A percentile compares a stretch with the other conserved stretches of the same genome.
These are phyloP conservation scores for Bombus soroeensis DNA, from an alignment of 1,140 invertebrate genomes.

Conservation along the genomic window DNA sequence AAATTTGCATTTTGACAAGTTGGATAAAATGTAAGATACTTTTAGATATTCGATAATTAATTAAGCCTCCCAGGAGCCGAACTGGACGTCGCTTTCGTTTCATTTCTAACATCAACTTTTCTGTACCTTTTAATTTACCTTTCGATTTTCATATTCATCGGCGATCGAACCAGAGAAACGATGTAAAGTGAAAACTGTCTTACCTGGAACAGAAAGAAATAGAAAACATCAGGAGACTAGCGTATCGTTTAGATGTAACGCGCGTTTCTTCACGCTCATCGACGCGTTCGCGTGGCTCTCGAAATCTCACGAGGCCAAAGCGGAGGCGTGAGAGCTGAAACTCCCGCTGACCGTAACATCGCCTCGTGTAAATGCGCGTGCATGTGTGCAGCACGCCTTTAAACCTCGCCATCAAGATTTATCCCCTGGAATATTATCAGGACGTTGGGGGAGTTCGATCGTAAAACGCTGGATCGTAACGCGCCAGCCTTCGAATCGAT, in stretches of 20 bases:
- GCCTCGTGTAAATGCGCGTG: not conserved
- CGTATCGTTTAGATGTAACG: not conserved
- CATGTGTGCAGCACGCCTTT: conserved; percentile 23
- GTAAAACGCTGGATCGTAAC: conserved; percentile 49
- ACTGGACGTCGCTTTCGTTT: no score
- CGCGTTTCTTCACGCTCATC: not conserved
- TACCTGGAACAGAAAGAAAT: conserved; percentile 42
- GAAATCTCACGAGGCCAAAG: conserved; percentile 52
- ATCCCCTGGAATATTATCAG: conserved; percentile 52
- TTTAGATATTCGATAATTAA: no score
- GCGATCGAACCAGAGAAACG: not conserved
- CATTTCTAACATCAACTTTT: no score
- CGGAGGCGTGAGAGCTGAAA: conserved; percentile 56
- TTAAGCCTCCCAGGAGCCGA: no score
- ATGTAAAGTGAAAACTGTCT: not conserved
- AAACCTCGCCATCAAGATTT: conserved; percentile 52
- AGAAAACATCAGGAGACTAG: not conserved
- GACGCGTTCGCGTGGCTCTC: conserved; percentile 61
- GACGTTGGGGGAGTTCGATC: conserved; percentile 35
- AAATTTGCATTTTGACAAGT: no score
- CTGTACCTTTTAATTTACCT: no score
- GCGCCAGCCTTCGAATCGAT: conserved; percentile 11
- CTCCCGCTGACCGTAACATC: conserved; percentile 4
- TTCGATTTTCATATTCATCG: conserved; percentile 27
- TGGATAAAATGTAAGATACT: no score